Conservation (phyloP, 2,113 vertebrate species). For the Perca schrenkii region DNA sequence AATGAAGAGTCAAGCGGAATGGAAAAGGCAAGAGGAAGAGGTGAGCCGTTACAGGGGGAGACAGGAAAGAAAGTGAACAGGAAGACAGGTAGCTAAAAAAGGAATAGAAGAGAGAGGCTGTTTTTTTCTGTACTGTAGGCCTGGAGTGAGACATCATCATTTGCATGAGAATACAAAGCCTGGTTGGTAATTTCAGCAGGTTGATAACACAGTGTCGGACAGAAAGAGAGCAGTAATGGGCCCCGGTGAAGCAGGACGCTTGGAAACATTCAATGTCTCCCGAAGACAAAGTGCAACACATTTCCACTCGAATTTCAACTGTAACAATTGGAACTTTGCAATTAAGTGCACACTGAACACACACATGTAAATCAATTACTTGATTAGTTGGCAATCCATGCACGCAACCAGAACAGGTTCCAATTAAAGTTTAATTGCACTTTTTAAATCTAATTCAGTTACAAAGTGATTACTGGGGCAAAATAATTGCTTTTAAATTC, state of each 20-base stretch:
- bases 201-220: conserved; percentile 51
- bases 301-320: conserved; percentile 26
- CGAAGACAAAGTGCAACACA: conserved; percentile 25
- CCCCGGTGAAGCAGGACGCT: conserved; percentile 14
- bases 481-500: conserved; percentile 37
- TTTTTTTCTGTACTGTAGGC: neutral
- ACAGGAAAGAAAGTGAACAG: neutral
- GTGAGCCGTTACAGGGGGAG: neutral
- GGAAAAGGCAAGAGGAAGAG: conserved; percentile 4
- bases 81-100: conserved; percentile 23
- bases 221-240: conserved; percentile 34
- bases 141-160: conserved; percentile 40
- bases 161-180: conserved; percentile 55
- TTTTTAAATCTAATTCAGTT: conserved; percentile 44
- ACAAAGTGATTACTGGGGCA: conserved; percentile 40
- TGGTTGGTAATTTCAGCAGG: conserved; percentile 56
- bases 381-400: conserved; percentile 32
- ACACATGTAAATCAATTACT: conserved; percentile 38
- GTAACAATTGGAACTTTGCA: conserved; percentile 5
- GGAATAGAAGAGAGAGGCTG: conserved; percentile 4
- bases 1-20: conserved; percentile 46
- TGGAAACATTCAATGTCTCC: conserved; percentile 10
- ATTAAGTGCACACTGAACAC: neutral
- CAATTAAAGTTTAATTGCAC: conserved; percentile 41
- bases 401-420: conserved; percentile 8